These are phyloP conservation scores for Pheosia gnoma DNA, from an alignment of 2,888 invertebrate species.

Conservation along the genomic window DNA sequence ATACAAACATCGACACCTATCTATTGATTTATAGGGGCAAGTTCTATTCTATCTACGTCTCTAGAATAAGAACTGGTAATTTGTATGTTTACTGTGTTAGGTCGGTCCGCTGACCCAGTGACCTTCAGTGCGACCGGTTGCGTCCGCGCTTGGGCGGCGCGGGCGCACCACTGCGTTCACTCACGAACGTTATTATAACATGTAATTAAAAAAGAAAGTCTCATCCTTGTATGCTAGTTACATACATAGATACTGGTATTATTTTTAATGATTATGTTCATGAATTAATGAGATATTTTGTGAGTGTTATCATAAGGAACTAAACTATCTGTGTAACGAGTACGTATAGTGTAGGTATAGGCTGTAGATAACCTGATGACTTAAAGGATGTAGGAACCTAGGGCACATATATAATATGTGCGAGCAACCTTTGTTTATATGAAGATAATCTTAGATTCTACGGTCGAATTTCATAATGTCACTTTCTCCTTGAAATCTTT, in stretches of 20 bases:
- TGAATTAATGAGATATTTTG: too few species aligned
- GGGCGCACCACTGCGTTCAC: conserved; percentile 50
- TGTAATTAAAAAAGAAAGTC: conserved; percentile 12
- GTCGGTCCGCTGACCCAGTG: conserved; percentile 73
- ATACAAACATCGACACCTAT: background rate
- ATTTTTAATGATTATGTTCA: too few species aligned
- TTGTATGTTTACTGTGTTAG: conserved; percentile 18
- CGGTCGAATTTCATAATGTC: background rate
- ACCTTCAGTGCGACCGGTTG: conserved; percentile 74
- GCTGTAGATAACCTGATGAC: too few species aligned
- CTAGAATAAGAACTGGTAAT: conserved; percentile 7
- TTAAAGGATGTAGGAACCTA: too few species aligned
- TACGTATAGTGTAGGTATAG: too few species aligned
- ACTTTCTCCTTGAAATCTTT: background rate
- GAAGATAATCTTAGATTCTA: background rate
- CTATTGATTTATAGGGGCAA: background rate
- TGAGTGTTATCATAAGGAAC: too few species aligned
- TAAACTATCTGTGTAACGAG: too few species aligned
- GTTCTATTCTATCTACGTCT: background rate
- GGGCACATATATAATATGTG: background rate
- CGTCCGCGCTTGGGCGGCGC: conserved; percentile 25
- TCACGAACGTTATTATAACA: conserved; percentile 28
- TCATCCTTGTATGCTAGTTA: background rate
- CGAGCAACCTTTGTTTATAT: background rate
- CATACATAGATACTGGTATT: too few species aligned